A percentile compares a stretch with the other conserved stretches of the same genome.
Conservation (phyloP, 2,797 vertebrate species). For the Spondyliosoma cantharus region DNA sequence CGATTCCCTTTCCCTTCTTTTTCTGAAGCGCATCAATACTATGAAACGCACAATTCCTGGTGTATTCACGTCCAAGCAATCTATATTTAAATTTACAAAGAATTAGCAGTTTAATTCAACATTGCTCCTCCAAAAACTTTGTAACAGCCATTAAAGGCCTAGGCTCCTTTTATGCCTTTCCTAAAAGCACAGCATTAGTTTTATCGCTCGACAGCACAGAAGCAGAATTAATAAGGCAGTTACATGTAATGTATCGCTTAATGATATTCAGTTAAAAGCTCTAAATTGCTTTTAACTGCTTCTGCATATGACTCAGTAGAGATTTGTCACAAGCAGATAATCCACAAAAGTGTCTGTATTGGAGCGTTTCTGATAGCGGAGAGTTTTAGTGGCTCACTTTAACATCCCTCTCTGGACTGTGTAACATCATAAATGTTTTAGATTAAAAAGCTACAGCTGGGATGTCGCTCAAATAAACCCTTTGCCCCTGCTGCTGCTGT, state of each 20-base stretch:
- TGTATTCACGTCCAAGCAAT: not conserved
- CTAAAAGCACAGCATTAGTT: not conserved
- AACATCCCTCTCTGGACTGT: conserved; percentile 55
- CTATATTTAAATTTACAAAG: not conserved
- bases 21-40: not conserved
- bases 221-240: not conserved
- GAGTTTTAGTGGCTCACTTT: conserved; percentile 41
- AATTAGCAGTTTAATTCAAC: not conserved
- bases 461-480: conserved; percentile 50
- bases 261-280: conserved; percentile 19
- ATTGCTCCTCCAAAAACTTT: not conserved
- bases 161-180: not conserved
- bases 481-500: conserved; percentile 20
- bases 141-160: not conserved
- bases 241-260: not conserved
- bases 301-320: not conserved
- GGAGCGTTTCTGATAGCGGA: conserved; percentile 21
- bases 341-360: conserved; percentile 6
- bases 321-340: conserved; percentile 6
- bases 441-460: conserved; percentile 56
- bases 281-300: not conserved
- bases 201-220: not conserved
- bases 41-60: not conserved
- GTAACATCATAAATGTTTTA: conserved; percentile 75
- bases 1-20: not conserved